phyloP scores from a whole-genome alignment of 2,113 vertebrate genomes.

The Morone saxatilis region DNA sequence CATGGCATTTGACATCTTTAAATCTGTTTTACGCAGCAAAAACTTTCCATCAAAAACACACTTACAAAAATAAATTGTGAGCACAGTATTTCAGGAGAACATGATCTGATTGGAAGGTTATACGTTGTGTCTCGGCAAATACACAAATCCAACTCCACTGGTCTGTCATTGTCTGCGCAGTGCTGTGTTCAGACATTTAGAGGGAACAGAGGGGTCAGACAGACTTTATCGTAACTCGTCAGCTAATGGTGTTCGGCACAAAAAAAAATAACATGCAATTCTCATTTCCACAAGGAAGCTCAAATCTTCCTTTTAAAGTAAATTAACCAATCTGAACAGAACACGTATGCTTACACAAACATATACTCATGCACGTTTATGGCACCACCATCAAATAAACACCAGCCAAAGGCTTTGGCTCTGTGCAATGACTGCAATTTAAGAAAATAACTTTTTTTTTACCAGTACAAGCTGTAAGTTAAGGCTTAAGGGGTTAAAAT shows the following conservation, averaged over 20 bases:
- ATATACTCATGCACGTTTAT: slow-evolving; percentile 2
- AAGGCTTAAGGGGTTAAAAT: slow-evolving; percentile 43
- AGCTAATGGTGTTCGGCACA: not conserved
- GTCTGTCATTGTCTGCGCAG: slow-evolving; percentile 2
- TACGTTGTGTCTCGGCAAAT: slow-evolving; percentile 23
- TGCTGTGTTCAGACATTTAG: slow-evolving; percentile 5
- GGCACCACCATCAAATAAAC: slow-evolving; percentile 39
- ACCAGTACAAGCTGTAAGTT: slow-evolving; percentile 30
- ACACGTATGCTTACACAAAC: not conserved
- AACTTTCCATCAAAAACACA: slow-evolving; percentile 39
- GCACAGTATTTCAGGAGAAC: slow-evolving; percentile 37
- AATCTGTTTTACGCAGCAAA: slow-evolving; percentile 39
- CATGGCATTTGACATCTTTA: slow-evolving; percentile 19
- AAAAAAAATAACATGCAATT: slow-evolving; percentile 9
- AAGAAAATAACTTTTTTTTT: slow-evolving; percentile 20
- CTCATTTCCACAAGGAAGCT: slow-evolving; percentile 47
- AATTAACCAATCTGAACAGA: slow-evolving; percentile 1
- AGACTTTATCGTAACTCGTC: slow-evolving; percentile 13
- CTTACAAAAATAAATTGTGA: slow-evolving; percentile 71
- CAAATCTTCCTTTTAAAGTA: slow-evolving; percentile 28
- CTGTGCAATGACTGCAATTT: not conserved
- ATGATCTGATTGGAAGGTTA: slow-evolving; percentile 22
- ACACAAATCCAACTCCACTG: slow-evolving; percentile 22
- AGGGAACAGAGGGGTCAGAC: slow-evolving; percentile 13
- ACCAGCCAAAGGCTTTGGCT: slow-evolving; percentile 3